These are phyloP conservation scores for Forbesichthys agassizii DNA, from an alignment of 2,113 vertebrate genomes.

Conservation along the genomic window DNA sequence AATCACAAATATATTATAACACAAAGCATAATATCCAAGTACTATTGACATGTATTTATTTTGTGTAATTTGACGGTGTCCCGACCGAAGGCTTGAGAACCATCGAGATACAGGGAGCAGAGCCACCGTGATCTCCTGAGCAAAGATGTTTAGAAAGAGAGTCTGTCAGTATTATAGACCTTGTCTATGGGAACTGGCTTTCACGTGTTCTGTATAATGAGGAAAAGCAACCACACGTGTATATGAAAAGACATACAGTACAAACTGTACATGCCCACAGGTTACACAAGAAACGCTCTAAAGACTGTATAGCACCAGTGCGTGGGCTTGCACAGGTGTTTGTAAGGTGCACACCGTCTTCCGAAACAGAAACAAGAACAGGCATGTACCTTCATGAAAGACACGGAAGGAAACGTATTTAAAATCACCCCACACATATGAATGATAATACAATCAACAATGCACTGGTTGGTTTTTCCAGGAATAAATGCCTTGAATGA, in stretches of 20 bases:
- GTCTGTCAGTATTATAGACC: neutral
- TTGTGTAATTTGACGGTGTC: too few species aligned
- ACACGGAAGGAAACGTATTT: neutral
- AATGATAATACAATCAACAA: too few species aligned
- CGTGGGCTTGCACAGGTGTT: conserved; percentile 4
- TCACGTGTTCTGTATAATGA: conserved; percentile 1
- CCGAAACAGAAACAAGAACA: conserved; percentile 28
- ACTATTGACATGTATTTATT: too few species aligned
- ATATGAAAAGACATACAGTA: neutral
- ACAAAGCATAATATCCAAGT: too few species aligned
- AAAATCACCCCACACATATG: too few species aligned
- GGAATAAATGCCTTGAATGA: too few species aligned
- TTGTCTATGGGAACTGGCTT: neutral
- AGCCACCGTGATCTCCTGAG: too few species aligned
- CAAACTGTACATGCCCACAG: neutral
- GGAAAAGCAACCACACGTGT: neutral
- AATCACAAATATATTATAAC: too few species aligned
- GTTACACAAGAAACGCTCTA: conserved; percentile 12
- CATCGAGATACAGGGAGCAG: too few species aligned
- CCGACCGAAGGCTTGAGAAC: too few species aligned
- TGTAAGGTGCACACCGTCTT: neutral
- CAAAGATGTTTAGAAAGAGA: neutral
- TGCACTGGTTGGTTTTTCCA: too few species aligned
- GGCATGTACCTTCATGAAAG: conserved; percentile 14
- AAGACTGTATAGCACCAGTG: neutral